Evolutionary conservation across 2,888 invertebrate species (phyloP).

Genomic region (Drosophila suboccidentalis): DNA sequence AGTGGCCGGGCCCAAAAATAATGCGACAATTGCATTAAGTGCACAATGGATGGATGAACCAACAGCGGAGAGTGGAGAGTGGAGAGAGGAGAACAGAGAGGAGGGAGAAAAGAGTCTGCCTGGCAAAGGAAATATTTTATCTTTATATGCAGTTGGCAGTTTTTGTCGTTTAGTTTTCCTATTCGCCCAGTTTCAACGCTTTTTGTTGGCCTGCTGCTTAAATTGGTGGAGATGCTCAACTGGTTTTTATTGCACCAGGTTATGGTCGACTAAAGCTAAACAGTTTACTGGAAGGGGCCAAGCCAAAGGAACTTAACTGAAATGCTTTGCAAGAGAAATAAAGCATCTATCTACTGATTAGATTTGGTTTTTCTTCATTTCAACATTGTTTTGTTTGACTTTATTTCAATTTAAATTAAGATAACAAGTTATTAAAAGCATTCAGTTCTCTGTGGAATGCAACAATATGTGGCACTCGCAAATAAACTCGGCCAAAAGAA

Average conservation of each 20-base stretch:
- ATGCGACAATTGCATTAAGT: conserved; percentile 80
- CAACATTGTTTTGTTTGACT: neutral
- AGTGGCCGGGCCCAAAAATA: conserved; percentile 66
- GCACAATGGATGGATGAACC: conserved; percentile 67
- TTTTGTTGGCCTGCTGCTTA: conserved; percentile 32
- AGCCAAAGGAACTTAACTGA: conserved; percentile 11
- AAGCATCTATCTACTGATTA: neutral
- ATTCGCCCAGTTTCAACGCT: neutral
- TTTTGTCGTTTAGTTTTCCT: conserved; percentile 30
- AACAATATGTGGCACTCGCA: conserved; percentile 5
- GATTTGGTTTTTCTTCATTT: conserved; percentile 1
- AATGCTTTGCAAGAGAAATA: neutral
- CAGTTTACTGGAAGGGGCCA: conserved; percentile 25
- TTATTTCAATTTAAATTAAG: conserved; percentile 6
- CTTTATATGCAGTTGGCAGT: conserved; percentile 70
- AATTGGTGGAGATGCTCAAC: conserved; percentile 66
- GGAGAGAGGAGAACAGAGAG: neutral
- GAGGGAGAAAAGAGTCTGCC: conserved; percentile 22
- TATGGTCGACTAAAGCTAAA: conserved; percentile 58
- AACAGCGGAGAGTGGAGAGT: conserved; percentile 5
- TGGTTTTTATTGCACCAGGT: conserved; percentile 67
- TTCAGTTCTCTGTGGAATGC: conserved; percentile 18
- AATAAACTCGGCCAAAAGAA: conserved; percentile 15
- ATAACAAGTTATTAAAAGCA: conserved; percentile 28
- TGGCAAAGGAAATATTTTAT: conserved; percentile 74